Base-by-base conservation (phyloP, 2,888 invertebrate species). In the Aromia moschata region DNA sequence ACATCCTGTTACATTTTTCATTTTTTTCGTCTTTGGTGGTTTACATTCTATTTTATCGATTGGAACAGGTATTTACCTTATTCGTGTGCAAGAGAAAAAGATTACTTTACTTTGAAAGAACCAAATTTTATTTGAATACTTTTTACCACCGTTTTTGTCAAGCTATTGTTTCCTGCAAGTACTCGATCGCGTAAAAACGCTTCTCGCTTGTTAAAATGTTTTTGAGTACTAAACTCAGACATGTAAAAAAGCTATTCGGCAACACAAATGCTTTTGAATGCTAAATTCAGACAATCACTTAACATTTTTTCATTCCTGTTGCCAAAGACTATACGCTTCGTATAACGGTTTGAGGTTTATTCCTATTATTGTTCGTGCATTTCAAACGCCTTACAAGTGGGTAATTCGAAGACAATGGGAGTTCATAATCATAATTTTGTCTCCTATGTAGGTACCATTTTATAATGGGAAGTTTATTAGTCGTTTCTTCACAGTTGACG, bases 61-160 rank as follows among this genome's bases (percentile, higher is more conserved):
- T n/a, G n/a, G n/a, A n/a, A n/a, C n/a, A n/a, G n/a, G n/a, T n/a
- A n/a, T n/a, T n/a, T n/a, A n/a, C n/a, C n/a, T n/a, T n/a, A n/a
- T n/a, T n/a, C n/a, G n/a, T n/a, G n/a, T n/a, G n/a, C n/a, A n/a
- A n/a, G n/a, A n/a, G n/a, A n/a, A n/a, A n/a, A n/a, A n/a, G n/a
- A n/a, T n/a, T 69, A 68, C 66, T 60, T 25, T 9, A 9, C 4
- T 9, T 25, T 25, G 25, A 25, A 25, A 25, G 9, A 9, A 25
- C 4, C 9, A 25, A 25, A 5, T 5, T 5, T 4, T 25, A 9
- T 25, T 25, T 25, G 5, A 25, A 5, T 25, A 25, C 25, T 5
- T 5, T 25, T 25, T 25, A 25, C 25, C 4, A 25, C 25, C 9
- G 25, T 9, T 25, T 25, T 9, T 25, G 9, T 25, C 9, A 9